phyloP scores from a whole-genome alignment of 35 echinoderm and acorn worm genomes.

The Apostichopus japonicus region DNA sequence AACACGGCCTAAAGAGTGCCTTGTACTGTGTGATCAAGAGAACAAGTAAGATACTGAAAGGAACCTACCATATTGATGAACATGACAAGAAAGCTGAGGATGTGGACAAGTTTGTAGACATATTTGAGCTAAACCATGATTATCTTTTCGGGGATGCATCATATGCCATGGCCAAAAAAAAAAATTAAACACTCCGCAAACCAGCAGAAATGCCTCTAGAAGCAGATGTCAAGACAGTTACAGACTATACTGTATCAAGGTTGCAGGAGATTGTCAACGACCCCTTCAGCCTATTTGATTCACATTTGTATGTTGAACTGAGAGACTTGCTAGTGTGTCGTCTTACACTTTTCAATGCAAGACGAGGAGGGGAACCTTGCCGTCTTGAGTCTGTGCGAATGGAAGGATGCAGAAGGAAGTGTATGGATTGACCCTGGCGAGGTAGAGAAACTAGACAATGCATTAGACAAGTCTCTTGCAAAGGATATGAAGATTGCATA shows the following conservation, averaged over 20 bases:
- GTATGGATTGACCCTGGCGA: slow-evolving; percentile 16
- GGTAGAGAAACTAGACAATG: slow-evolving; percentile 46
- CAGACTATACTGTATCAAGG: slow-evolving; percentile 43
- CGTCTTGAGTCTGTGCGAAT: slow-evolving; percentile 53
- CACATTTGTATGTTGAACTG: slow-evolving; percentile 28
- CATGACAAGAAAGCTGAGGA: slow-evolving; percentile 55
- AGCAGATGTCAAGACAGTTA: slow-evolving; percentile 40
- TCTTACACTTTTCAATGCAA: slow-evolving; percentile 76
- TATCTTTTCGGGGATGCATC: slow-evolving; percentile 74
- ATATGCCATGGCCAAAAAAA: slow-evolving; percentile 50
- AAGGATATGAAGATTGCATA: slow-evolving; percentile 56
- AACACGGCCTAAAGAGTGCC: slow-evolving; percentile 37
- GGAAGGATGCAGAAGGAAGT: slow-evolving; percentile 55
- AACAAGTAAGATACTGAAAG: slow-evolving; percentile 51
- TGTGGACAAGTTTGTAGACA: slow-evolving; percentile 58
- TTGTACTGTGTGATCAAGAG: slow-evolving; percentile 51
- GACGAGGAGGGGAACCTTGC: slow-evolving; percentile 71
- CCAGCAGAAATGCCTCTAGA: slow-evolving; percentile 58
- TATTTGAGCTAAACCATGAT: slow-evolving; percentile 64
- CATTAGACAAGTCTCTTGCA: slow-evolving; percentile 50
- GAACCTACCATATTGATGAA: slow-evolving; percentile 53
- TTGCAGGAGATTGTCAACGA: slow-evolving; percentile 22
- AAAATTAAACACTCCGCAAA: slow-evolving; percentile 59
- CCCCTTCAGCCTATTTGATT: slow-evolving; percentile 27
- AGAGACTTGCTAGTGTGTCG: slow-evolving; percentile 55